Conservation (phyloP, 2,797 vertebrate genomes). For the Protosalanx chinensis region DNA sequence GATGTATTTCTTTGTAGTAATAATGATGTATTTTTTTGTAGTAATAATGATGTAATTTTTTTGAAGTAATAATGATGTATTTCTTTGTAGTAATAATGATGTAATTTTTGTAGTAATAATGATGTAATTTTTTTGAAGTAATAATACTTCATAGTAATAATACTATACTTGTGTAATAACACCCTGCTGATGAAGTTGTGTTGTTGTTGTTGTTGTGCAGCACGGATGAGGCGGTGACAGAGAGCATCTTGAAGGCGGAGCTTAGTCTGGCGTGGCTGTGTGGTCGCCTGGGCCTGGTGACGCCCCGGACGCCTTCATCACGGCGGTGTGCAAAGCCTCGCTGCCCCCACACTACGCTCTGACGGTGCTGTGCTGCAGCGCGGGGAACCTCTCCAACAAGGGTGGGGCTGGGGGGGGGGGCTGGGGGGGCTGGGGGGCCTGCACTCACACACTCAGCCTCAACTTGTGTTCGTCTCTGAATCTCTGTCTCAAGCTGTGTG, state of each 20-base stretch:
- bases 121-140: no score
- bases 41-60: no score
- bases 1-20: not conserved
- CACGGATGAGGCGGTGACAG: slow-evolving; percentile 95
- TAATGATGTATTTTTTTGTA: no score
- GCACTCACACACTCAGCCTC: slow-evolving; percentile 20
- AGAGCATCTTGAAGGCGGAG: slow-evolving; percentile 98
- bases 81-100: no score
- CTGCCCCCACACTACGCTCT: slow-evolving; percentile 95
- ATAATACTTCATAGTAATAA: not conserved
- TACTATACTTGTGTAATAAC: not conserved
- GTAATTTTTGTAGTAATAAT: no score
- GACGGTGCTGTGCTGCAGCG: slow-evolving; percentile 86
- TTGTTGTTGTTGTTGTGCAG: slow-evolving; percentile 56
- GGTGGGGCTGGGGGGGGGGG: slow-evolving; percentile 65
- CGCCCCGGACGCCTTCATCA: slow-evolving; percentile 98
- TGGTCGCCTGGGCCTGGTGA: slow-evolving; percentile 90
- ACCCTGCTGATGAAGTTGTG: not conserved
- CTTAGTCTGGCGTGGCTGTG: slow-evolving; percentile 94
- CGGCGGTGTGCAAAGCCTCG: slow-evolving; percentile 97
- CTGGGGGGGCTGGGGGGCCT: no score
- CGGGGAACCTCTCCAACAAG: slow-evolving; percentile 84
- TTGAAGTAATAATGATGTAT: no score
- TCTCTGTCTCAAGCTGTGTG: slow-evolving; percentile 55
- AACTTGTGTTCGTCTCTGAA: slow-evolving; percentile 51